Evolutionary conservation across 2,113 vertebrate genomes (phyloP).

Genomic region (Hippocampus barbouri): DNA sequence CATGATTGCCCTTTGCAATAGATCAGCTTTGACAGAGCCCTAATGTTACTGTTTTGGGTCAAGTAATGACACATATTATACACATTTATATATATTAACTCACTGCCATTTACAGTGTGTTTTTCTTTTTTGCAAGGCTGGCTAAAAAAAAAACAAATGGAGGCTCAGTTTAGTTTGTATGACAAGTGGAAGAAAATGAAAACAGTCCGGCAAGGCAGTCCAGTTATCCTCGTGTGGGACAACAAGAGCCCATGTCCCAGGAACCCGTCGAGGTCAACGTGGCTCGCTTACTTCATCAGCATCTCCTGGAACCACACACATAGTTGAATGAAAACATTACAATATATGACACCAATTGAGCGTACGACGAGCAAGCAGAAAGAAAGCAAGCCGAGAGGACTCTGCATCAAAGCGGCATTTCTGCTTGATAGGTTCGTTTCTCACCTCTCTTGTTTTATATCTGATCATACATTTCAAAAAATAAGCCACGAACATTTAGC

Average conservation of each 20-base stretch:
- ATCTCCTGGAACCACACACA: constrained; percentile 59
- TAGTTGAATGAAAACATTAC: background rate
- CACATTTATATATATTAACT: constrained; percentile 28
- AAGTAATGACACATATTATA: constrained; percentile 59
- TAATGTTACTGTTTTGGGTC: constrained; percentile 67
- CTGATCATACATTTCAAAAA: too few species aligned
- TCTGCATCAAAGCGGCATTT: too few species aligned
- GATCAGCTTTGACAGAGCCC: constrained; percentile 65
- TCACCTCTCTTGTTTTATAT: too few species aligned
- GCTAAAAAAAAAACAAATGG: constrained; percentile 40
- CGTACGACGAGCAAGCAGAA: background rate
- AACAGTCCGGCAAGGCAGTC: constrained; percentile 59
- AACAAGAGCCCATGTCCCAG: constrained; percentile 8
- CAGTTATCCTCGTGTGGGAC: constrained; percentile 17
- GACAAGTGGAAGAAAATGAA: constrained; percentile 56
- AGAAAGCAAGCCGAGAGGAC: too few species aligned
- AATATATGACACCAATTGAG: too few species aligned
- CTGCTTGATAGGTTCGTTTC: too few species aligned
- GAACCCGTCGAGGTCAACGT: constrained; percentile 28
- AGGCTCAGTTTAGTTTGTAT: constrained; percentile 65
- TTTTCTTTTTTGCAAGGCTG: constrained; percentile 58
- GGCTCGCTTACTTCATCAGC: constrained; percentile 56
- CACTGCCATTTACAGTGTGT: constrained; percentile 60
- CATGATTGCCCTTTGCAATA: constrained; percentile 78
- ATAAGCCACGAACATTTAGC: too few species aligned